Evolutionary conservation across 1,140 invertebrate genomes (phyloP), one percentile per base, ranked within the genome.

Genomic region (Listronotus oregonensis): DNA sequence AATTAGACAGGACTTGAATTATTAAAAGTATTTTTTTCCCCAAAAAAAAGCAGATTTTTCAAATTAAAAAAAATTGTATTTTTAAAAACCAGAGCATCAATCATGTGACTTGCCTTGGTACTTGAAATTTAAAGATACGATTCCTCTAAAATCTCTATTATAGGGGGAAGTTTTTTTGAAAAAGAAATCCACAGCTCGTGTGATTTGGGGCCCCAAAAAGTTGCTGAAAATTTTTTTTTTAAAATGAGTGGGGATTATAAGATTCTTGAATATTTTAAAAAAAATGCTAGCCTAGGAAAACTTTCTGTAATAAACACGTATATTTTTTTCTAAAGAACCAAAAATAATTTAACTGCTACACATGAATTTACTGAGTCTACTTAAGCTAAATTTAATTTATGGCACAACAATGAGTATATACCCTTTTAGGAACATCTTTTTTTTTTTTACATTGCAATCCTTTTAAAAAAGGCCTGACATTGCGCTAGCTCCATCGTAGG

Each of bases 361-460:
- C 3, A 3, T 1, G 47, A 3, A n/a, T 50, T 50, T 50, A 50
- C 17, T 3, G 21, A 3, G 18, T 50, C 21, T 50, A 50, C 47
- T 7, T 27, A n/a, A 50, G 12, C 47, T 50, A 50, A n/a, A 50
- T 50, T 7, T n/a, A 50, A 18, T 3, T 50, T 50, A 50, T 50
- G 31, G 47, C 47, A 50, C 47, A 50, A n/a, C 47, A 50, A 32
- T 50, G 47, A 5, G 27, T 50, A 50, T 50, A 50, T 50, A 50
- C 27, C 31, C 47, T n/a, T n/a, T 50, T 18, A 50, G 18, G 47
- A 3, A 50, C 47, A 50, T 6, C 12, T 4, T 31, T 27, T 50
- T 50, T 50, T 50, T 3, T 27, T 27, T 27, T 27, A 27, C 2
- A 0, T 50, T 50, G 47, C 3, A 50, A n/a, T 5, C 10, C 47